A percentile compares a stretch with the other conserved stretches of the same genome.
These are phyloP conservation scores for Dioctria linearis DNA, from an alignment of 2,888 invertebrate species.

Conservation along the genomic window DNA sequence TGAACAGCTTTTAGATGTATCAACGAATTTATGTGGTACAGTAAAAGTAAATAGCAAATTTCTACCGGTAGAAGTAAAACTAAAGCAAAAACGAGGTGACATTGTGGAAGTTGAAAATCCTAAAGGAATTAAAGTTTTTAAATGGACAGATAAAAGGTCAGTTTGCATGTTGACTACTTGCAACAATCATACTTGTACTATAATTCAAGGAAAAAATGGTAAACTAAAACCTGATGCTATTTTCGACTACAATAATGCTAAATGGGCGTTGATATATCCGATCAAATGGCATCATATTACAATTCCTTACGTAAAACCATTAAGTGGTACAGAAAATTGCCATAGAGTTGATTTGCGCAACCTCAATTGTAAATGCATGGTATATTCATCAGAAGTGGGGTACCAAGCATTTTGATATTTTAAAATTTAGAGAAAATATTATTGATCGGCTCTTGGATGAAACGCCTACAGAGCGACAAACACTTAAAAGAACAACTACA, in stretches of 20 bases:
- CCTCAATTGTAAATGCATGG: too few species aligned
- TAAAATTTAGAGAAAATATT: constrained; percentile 56
- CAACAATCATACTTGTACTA: constrained; percentile 3
- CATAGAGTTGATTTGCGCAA: constrained; percentile 56
- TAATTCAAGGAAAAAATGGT: constrained; percentile 12
- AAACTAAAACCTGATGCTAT: constrained; percentile 28
- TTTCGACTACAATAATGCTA: constrained; percentile 7
- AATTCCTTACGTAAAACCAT: constrained; percentile 57
- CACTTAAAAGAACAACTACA: too few species aligned
- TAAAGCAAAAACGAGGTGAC: constrained; percentile 60
- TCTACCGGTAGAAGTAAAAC: constrained; percentile 60
- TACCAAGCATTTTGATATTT: constrained; percentile 55
- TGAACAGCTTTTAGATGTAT: constrained; percentile 6
- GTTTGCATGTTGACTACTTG: constrained; percentile 28
- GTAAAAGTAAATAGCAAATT: constrained; percentile 60
- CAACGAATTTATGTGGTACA: constrained; percentile 60
- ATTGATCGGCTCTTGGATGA: too few species aligned
- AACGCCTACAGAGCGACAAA: too few species aligned
- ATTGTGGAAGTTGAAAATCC: constrained; percentile 61
- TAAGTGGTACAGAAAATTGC: constrained; percentile 55
- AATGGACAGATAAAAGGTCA: constrained; percentile 61
- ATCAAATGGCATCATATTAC: constrained; percentile 55
- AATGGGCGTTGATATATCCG: constrained; percentile 55
- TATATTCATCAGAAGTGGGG: constrained; percentile 56
- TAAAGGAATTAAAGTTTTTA: constrained; percentile 61